Conservation (phyloP, 2,797 vertebrate species). For the Sphaeramia orbicularis region DNA sequence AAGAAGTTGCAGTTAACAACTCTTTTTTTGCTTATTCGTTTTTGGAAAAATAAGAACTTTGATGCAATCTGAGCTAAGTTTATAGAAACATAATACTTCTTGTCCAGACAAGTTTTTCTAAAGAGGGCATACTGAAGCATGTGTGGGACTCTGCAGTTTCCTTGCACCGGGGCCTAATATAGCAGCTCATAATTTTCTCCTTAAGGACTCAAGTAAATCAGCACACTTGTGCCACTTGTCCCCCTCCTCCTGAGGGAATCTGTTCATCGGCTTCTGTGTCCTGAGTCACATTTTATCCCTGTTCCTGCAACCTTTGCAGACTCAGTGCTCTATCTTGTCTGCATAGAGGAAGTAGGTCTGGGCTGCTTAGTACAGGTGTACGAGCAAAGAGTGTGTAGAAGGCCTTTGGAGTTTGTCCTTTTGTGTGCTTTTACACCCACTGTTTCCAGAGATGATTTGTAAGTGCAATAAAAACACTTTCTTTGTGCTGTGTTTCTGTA, state of each 20-base stretch:
- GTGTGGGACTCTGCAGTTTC: constrained; percentile 46
- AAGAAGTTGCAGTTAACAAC: too few species aligned
- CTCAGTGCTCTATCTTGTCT: constrained; percentile 40
- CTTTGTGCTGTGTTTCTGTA: not conserved
- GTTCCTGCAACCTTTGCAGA: constrained; percentile 55
- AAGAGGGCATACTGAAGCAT: not conserved
- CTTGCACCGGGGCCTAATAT: constrained; percentile 53
- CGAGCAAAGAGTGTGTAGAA: constrained; percentile 17
- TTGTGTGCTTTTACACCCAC: not conserved
- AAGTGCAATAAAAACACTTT: not conserved
- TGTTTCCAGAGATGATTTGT: not conserved
- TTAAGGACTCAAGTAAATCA: constrained; percentile 68
- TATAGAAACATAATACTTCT: constrained; percentile 8
- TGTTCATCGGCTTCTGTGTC: constrained; percentile 66
- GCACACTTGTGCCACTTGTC: constrained; percentile 48
- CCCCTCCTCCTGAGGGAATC: constrained; percentile 54
- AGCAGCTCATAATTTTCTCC: constrained; percentile 69
- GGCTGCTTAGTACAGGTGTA: not conserved
- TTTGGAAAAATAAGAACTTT: constrained; percentile 8
- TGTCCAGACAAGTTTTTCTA: not conserved
- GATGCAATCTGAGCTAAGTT: constrained; percentile 1
- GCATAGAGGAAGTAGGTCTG: constrained; percentile 42
- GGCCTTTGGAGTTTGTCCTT: constrained; percentile 33
- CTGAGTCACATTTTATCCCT: constrained; percentile 72
- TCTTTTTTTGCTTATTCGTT: constrained; percentile 1